Evolutionary conservation across 2,113 vertebrate genomes (phyloP).

Genomic region (Hippocampus guttulatus): DNA sequence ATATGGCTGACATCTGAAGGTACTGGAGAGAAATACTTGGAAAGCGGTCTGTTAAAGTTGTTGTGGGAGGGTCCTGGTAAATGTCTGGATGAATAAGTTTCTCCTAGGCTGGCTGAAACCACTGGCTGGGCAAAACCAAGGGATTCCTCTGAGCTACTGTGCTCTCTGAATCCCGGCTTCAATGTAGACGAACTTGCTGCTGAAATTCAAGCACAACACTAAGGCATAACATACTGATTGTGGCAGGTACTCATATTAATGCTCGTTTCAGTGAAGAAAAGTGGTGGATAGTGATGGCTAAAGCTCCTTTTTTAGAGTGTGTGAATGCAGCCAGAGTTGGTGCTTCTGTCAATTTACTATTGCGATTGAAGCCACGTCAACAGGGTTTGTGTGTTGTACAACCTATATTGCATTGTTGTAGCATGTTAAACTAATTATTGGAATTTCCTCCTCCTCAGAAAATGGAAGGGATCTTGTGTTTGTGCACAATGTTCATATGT

Average conservation of each 20-base stretch:
- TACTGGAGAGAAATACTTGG: slow-evolving; percentile 16
- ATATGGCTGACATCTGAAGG: slow-evolving; percentile 22
- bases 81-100: slow-evolving; percentile 37
- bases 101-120: slow-evolving; percentile 38
- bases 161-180: slow-evolving; percentile 42
- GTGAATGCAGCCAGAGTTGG: background rate
- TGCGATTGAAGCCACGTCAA: background rate
- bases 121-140: slow-evolving; percentile 24
- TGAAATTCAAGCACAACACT: slow-evolving; percentile 3
- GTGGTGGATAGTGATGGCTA: background rate
- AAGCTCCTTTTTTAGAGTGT: background rate
- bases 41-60: slow-evolving; percentile 28
- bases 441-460: background rate
- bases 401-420: background rate
- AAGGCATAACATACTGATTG: background rate
- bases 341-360: background rate
- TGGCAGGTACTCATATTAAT: background rate
- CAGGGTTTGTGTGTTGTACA: background rate
- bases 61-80: slow-evolving; percentile 33
- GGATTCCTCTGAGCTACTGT: slow-evolving; percentile 48
- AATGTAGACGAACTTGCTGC: slow-evolving; percentile 65
- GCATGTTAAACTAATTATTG: background rate
- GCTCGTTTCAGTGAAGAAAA: background rate
- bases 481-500: background rate
- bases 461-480: background rate